phyloP scores from a whole-genome alignment of 2,797 vertebrate genomes.

The Enteromius thamalakanensis region DNA sequence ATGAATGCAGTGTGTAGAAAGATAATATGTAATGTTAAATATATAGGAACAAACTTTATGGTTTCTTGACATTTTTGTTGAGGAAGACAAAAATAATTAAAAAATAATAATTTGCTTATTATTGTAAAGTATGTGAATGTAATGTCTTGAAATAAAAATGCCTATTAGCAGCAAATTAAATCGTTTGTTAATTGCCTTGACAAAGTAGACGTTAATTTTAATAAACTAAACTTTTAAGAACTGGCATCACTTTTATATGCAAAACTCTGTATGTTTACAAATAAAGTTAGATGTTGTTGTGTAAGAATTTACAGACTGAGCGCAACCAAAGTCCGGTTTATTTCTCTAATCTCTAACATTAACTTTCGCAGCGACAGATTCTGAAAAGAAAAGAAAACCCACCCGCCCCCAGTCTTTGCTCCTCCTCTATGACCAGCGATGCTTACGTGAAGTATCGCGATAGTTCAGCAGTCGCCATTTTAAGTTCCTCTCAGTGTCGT shows the following conservation, averaged over 20 bases:
- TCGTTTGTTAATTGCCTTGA: background rate
- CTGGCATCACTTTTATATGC: background rate
- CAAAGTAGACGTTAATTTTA: background rate
- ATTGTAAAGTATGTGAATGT: constrained; percentile 17
- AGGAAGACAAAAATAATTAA: background rate
- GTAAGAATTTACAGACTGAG: background rate
- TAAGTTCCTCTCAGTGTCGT: background rate
- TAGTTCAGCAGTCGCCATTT: constrained; percentile 10
- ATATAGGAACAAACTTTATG: background rate
- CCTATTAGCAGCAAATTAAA: background rate
- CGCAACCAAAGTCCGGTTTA: background rate
- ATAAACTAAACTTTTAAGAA: constrained; percentile 12
- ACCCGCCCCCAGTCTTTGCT: background rate
- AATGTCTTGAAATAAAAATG: background rate
- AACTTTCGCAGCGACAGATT: background rate
- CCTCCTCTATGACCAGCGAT: background rate
- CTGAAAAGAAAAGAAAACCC: too few relatives aligned
- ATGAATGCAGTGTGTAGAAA: constrained; percentile 6
- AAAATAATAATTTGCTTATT: background rate
- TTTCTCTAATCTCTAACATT: too few relatives aligned
- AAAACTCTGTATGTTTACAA: background rate
- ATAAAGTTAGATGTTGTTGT: background rate
- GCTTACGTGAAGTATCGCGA: background rate
- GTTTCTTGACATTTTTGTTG: background rate
- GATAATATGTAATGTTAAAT: background rate